Base-by-base conservation (phyloP, 2,888 invertebrate genomes). In the Rhimphoctona megacephalus region DNA sequence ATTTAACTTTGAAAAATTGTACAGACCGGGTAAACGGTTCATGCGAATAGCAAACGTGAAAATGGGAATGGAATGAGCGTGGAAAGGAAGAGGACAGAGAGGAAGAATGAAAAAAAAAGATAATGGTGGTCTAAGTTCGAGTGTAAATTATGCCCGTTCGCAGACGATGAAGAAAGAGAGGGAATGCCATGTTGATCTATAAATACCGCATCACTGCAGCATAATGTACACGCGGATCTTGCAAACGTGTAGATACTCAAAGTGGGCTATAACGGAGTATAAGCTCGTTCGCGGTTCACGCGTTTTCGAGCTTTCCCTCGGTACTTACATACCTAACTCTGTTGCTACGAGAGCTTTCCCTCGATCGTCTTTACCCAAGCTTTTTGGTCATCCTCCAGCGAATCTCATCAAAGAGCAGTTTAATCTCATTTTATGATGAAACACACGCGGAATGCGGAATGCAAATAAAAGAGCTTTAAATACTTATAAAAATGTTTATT, bases 101-200 rank as follows among this genome's bases (percentile, higher is more conserved):
- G 19, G 9, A 76, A 64, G 25, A 57, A 76, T 43, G 57, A 74
- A 61, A 77, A 66, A 64, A 79, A 66, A 78, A 52, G 77, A 82
- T 86, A 86, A 84, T 81, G 85, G 77, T 66, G 81, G 84, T 80
- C 85, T 83, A 88, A 85, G 87, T 88, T 87, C 84, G 82, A 84
- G 87, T 84, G 87, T 89, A 79, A 87, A 88, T 87, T 87, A 88
- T 87, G 85, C 81, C 78, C 88, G 85, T 89, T 87, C 74, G 87
- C 84, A 87, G 87, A 87, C 85, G 87, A 85, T 83, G 85, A 86
- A 87, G 81, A 85, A 86, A 86, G 72, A 83, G 76, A 83, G 83
- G 87, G 86, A 88, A 89, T 88, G 79, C 87, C 88, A 79, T 87
- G 86, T 81, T 72, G 82, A 87, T 90, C 91, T 91, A 91, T 90